Base-by-base conservation (phyloP, 2,888 invertebrate genomes). In the Emesis furor region DNA sequence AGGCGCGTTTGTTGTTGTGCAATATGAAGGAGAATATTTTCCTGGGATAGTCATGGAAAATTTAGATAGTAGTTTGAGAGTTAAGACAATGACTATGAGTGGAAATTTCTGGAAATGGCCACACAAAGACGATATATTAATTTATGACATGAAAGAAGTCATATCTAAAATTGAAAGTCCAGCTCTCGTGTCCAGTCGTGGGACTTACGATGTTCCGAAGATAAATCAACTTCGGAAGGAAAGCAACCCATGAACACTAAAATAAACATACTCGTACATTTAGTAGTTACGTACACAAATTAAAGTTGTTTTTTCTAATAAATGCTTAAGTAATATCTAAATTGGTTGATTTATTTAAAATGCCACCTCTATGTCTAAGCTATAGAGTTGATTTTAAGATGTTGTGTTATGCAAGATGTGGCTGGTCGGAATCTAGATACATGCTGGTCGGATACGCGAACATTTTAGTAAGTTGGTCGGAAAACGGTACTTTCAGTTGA, bases 11-110 rank as follows among this genome's bases (percentile, higher is more conserved):
- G 73, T 73, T n/a, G 73, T 73, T n/a, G 73, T 73, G 51, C 73
- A 73, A 73, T 55, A 73, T 73, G 73, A 73, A 73, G 73, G 14
- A 73, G 73, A 59, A 73, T 73, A 73, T 32, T 73, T 73, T 73
- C 73, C 73, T 30, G 73, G 73, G 51, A 73, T 73, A 73, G 73
- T 73, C 51, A 73, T 82, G 39, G 81, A 72, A 55, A 55, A 55
- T 55, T n/a, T 55, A 55, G 3, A 55, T 1, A 55, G n/a, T 1
- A 55, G 7, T 55, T 55, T 55, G 55, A 55, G n/a, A 55, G 55
- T 55, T 1, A 55, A 55, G 3, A 55, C 55, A 55, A 55, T n/a
- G 55, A 55, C 55, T 3, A 55, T 55, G n/a, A 55, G 55, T n/a
- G 55, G 55, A 55, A 55, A 55, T n/a, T 55, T 55, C 3, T 17